A percentile compares a stretch with the other conserved stretches of the same genome.
phyloP scores from a whole-genome alignment of 2,797 vertebrate species.

The Gymnothorax javanicus region DNA sequence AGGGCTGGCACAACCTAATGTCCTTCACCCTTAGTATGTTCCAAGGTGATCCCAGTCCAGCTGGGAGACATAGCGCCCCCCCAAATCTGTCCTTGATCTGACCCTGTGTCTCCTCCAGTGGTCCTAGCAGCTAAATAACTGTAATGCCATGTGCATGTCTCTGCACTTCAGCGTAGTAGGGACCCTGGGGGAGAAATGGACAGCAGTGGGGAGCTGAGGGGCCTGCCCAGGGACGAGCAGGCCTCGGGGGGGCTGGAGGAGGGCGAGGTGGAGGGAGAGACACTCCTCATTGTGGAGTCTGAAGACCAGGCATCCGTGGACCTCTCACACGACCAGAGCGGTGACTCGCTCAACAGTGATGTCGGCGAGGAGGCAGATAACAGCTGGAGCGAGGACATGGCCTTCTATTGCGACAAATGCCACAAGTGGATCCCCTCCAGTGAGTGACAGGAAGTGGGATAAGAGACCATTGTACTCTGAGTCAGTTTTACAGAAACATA shows the following conservation, averaged over 20 bases:
- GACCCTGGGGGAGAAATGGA: constrained; percentile 60
- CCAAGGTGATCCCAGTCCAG: too few relatives aligned
- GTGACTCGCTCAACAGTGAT: constrained; percentile 93
- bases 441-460: constrained; percentile 61
- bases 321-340: constrained; percentile 94
- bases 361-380: constrained; percentile 76
- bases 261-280: constrained; percentile 96
- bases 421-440: constrained; percentile 92
- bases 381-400: constrained; percentile 88
- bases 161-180: background rate
- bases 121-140: constrained; percentile 5
- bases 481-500: too few relatives aligned
- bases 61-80: too few relatives aligned
- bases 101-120: background rate
- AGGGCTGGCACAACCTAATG: too few relatives aligned
- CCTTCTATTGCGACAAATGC: constrained; percentile 95
- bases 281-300: constrained; percentile 90
- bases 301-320: constrained; percentile 95
- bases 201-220: constrained; percentile 67
- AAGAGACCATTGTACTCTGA: background rate
- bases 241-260: constrained; percentile 94
- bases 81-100: too few relatives aligned
- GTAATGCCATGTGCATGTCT: background rate
- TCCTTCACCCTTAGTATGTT: too few relatives aligned
- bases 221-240: constrained; percentile 80